Base-by-base conservation (phyloP, 2,888 invertebrate species). In the Petrolisthes cinctipes region DNA sequence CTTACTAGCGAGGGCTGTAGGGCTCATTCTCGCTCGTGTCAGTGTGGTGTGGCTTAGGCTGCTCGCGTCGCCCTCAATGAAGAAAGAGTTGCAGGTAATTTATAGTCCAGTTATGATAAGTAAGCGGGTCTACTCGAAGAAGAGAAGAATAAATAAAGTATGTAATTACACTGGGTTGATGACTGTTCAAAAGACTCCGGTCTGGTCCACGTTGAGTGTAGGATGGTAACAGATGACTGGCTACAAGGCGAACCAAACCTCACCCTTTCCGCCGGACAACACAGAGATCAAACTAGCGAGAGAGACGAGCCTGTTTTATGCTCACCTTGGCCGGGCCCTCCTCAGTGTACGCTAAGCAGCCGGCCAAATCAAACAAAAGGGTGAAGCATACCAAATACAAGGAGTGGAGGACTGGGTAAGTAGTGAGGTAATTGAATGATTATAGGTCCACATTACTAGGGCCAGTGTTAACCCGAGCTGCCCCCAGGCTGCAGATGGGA, bases 281-380 rank as follows among this genome's bases (percentile, higher is more conserved):
- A 4, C 7, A 17, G 4, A 53, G 71, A 20, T 20, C 54, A 82
- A 73, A 20, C 5, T 82, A n/a, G 9, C 51, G 6, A 14, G 37
- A 9, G 11, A 9, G 54, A 11, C 11, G 68, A n/a, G 4, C 61
- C 80, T 17, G 20, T 61, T 53, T 56, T 79, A 80, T 66, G 71
- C 86, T 37, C 2, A 75, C 82, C 82, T 82, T 82, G 66, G 17
- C 37, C 82, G n/a, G 82, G 73, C 57, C 68, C 86, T 75, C 82
- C 54, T 54, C 76, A 81, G 76, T 86, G 86, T 73, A 86, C 86
- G 76, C 86, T 86, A 82, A 86, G 82, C 78, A 86, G 86, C 78
- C 86, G 86, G 75, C 82, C 86, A 86, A 78, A 86, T 86, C 86
- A 86, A 86, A 86, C 86, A 86, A 86, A 86, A 86, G 86, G 75